A percentile compares a stretch with the other conserved stretches of the same genome.
These are phyloP conservation scores for Sebastes alutus DNA, from an alignment of 2,797 vertebrate species.

Conservation along the genomic window DNA sequence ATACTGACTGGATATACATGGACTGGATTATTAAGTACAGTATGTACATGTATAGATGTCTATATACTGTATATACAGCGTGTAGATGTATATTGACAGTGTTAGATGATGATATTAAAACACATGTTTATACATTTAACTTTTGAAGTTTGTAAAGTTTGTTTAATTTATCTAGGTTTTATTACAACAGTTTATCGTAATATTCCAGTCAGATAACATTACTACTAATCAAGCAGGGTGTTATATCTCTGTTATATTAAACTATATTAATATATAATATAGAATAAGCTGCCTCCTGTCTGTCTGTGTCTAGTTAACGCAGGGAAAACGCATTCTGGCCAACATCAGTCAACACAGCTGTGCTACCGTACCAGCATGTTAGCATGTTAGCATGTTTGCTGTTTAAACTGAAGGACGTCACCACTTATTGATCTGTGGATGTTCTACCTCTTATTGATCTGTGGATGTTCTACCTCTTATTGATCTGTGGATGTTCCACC, in stretches of 20 bases:
- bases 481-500: too few relatives aligned
- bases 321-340: constrained; percentile 64
- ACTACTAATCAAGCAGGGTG: rapidly evolving
- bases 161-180: not conserved
- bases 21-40: too few relatives aligned
- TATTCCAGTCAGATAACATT: not conserved
- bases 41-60: too few relatives aligned
- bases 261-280: too few relatives aligned
- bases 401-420: too few relatives aligned
- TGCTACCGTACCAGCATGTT: not conserved
- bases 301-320: constrained; percentile 26
- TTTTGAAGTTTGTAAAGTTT: not conserved
- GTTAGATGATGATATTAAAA: not conserved
- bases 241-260: too few relatives aligned
- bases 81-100: not conserved
- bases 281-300: not conserved
- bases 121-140: too few relatives aligned
- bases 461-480: too few relatives aligned
- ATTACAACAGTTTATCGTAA: not conserved
- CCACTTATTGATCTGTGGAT: not conserved
- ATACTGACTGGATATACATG: not conserved
- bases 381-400: not conserved
- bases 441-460: too few relatives aligned
- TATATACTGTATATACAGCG: too few relatives aligned
- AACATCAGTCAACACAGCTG: constrained; percentile 27